A percentile compares a stretch with the other conserved stretches of the same genome.
Conservation (phyloP, 2,797 vertebrate species). For the Discoglossus pictus region DNA sequence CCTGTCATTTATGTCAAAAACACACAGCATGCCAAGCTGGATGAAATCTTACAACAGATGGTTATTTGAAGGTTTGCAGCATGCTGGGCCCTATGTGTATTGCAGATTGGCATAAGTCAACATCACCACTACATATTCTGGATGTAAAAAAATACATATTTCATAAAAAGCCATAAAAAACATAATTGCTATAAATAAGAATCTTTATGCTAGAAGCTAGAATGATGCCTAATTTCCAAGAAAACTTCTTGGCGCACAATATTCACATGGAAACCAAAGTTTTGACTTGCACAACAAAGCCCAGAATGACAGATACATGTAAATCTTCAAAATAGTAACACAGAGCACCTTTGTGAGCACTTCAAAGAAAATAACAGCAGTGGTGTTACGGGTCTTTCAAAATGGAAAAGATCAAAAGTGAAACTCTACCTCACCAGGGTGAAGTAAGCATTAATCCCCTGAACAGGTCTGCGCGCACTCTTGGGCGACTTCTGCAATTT, state of each 20-base stretch:
- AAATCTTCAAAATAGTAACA: constrained; percentile 16
- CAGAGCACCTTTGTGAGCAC: constrained; percentile 25
- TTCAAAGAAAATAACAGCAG: constrained; percentile 24
- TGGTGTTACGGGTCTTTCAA: constrained; percentile 9
- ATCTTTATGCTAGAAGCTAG: background rate
- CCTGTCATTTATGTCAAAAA: constrained; percentile 1
- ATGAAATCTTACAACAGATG: constrained; percentile 2
- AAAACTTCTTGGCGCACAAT: constrained; percentile 13
- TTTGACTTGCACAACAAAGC: constrained; percentile 23
- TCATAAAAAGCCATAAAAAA: no score
- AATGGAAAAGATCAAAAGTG: constrained; percentile 9
- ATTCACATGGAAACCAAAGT: background rate
- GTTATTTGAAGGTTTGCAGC: background rate
- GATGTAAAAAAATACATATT: no score
- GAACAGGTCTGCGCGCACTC: background rate
- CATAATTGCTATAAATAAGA: background rate
- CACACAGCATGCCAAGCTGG: background rate
- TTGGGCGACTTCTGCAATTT: background rate
- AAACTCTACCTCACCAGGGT: constrained; percentile 12
- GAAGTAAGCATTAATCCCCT: constrained; percentile 1
- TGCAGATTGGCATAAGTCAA: background rate
- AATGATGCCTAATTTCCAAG: constrained; percentile 1
- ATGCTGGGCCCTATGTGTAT: background rate
- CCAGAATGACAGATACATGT: constrained; percentile 2
- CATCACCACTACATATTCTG: background rate